phyloP scores from a whole-genome alignment of 2,888 invertebrate species.

The Amblyteles armatorius region DNA sequence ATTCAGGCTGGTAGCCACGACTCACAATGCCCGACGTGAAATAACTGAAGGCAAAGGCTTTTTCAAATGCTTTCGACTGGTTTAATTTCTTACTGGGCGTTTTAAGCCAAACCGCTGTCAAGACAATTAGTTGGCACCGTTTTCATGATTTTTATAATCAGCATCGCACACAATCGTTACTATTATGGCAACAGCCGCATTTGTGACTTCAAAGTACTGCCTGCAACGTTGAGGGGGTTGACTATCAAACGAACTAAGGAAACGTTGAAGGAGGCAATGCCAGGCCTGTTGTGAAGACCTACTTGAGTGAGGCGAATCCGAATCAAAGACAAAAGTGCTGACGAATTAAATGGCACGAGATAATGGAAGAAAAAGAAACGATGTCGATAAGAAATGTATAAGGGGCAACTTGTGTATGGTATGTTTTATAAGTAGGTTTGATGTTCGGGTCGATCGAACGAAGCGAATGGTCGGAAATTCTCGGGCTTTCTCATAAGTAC shows the following conservation, averaged over 20 bases:
- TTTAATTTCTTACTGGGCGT: neutral
- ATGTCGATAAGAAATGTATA: neutral
- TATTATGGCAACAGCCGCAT: no score
- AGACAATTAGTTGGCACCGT: neutral
- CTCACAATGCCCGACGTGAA: neutral
- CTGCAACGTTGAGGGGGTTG: no score
- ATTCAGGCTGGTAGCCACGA: neutral
- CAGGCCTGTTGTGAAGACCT: neutral
- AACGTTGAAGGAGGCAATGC: neutral
- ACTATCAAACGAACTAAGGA: neutral
- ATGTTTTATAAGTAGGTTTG: neutral
- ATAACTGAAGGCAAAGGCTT: neutral
- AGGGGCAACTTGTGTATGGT: neutral
- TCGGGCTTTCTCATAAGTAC: neutral
- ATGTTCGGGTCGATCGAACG: neutral
- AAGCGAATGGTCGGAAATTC: neutral
- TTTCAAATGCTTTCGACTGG: neutral
- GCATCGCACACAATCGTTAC: no score
- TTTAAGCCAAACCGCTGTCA: neutral
- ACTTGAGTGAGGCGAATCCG: neutral
- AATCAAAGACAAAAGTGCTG: neutral
- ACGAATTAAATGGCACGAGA: neutral
- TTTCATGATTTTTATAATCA: neutral
- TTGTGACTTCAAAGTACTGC: no score
- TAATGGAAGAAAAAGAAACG: neutral